phyloP scores from a whole-genome alignment of 1,140 invertebrate genomes.

The Helicorthomorpha holstii region DNA sequence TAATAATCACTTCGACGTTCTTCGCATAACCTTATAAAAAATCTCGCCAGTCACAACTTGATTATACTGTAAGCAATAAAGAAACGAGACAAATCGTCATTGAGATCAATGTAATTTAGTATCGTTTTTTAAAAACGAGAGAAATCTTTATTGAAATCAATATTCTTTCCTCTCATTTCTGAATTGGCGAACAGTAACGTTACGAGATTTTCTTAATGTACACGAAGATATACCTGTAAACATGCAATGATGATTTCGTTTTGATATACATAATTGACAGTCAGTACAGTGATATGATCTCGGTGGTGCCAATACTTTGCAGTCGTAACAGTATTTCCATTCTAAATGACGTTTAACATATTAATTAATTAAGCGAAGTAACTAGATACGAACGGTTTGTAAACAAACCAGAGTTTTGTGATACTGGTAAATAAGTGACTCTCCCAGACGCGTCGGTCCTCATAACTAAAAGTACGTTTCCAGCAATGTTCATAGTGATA shows the following conservation, averaged over 20 bases:
- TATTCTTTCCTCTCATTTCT: no score
- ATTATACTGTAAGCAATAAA: no score
- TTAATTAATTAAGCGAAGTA: background rate
- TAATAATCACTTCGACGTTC: background rate
- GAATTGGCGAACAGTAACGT: no score
- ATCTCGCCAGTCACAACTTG: no score
- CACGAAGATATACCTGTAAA: no score
- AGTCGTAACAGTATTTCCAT: slow-evolving; percentile 16
- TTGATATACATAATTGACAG: slow-evolving; percentile 15
- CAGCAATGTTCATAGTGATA: background rate
- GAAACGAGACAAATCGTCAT: no score
- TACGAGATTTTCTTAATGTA: no score
- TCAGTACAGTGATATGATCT: slow-evolving; percentile 14
- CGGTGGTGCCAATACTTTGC: slow-evolving; percentile 14
- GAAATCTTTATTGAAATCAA: no score
- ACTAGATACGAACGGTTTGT: background rate
- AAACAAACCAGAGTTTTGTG: background rate
- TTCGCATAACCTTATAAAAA: no score
- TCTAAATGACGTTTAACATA: slow-evolving; percentile 1
- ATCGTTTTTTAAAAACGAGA: no score
- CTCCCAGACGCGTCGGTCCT: background rate
- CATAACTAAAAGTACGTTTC: background rate
- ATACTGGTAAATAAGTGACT: background rate
- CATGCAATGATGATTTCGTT: slow-evolving; percentile 16
- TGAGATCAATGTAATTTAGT: no score